phyloP scores from a whole-genome alignment of 1,140 invertebrate species.

The Diabrotica virgifera region DNA sequence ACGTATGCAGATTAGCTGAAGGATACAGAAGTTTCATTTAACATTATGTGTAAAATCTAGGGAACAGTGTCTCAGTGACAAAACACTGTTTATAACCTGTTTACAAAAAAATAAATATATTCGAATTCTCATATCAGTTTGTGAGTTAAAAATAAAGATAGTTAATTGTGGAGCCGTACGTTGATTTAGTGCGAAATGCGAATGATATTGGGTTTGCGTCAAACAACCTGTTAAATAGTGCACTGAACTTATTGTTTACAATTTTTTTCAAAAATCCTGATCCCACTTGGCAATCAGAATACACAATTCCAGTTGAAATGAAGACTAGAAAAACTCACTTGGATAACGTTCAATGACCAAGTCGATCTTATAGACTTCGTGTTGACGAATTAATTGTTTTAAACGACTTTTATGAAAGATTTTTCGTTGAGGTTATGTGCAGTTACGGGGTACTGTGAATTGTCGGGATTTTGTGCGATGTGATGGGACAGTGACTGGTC shows the following conservation, averaged over 20 bases:
- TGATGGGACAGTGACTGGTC: constrained; percentile 33
- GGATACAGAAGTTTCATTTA: not conserved
- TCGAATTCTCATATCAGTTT: constrained; percentile 10
- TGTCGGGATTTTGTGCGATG: constrained; percentile 30
- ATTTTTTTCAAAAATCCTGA: not conserved
- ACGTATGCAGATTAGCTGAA: constrained; percentile 15
- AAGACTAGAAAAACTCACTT: not conserved
- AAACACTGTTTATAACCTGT: constrained; percentile 21
- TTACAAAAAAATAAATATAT: constrained; percentile 1
- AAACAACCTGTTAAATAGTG: constrained; percentile 42
- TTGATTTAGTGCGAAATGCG: not conserved
- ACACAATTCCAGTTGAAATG: not conserved
- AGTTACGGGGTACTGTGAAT: constrained; percentile 23
- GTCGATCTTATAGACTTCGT: not conserved
- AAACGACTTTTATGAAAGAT: not conserved
- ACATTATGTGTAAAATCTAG: not conserved
- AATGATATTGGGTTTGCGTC: constrained; percentile 21
- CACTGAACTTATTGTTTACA: constrained; percentile 39
- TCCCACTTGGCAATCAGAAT: not conserved
- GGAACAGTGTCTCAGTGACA: not conserved
- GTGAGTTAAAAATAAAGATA: constrained; percentile 15
- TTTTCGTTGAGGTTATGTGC: constrained; percentile 17
- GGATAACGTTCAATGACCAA: not conserved
- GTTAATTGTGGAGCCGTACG: not conserved
- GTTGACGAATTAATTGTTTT: too few species aligned